Conservation (phyloP, 2,113 vertebrate genomes). For the Thunnus thynnus region DNA sequence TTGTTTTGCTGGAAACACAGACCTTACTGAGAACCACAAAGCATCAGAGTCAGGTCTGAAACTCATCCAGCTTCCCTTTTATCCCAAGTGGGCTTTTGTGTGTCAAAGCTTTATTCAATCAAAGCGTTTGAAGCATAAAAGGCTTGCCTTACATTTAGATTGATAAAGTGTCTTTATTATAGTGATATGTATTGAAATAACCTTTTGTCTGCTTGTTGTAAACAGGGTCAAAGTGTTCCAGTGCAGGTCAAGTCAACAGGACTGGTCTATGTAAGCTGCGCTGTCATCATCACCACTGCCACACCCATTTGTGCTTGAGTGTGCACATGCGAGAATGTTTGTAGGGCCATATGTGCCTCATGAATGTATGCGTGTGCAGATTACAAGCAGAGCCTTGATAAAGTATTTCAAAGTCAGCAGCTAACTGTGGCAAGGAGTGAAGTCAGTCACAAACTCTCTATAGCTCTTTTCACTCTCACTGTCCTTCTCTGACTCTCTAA, state of each 20-base stretch:
- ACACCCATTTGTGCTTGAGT: neutral
- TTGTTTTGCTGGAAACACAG: conserved; percentile 36
- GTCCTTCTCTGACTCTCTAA: neutral
- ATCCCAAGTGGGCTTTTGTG: neutral
- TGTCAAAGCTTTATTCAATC: neutral
- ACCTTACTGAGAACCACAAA: neutral
- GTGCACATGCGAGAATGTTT: neutral
- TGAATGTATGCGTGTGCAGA: conserved; percentile 3
- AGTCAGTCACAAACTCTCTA: conserved; percentile 32
- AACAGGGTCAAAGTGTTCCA: neutral
- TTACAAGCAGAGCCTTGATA: conserved; percentile 39
- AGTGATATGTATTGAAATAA: neutral
- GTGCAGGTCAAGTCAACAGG: neutral
- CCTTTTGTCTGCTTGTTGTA: conserved; percentile 1
- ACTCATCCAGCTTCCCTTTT: neutral
- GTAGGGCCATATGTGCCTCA: neutral
- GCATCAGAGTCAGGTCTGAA: neutral
- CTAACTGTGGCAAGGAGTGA: conserved; percentile 45
- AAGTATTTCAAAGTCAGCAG: conserved; percentile 53
- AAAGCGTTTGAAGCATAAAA: neutral
- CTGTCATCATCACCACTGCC: conserved; percentile 4
- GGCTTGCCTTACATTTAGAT: too few species aligned
- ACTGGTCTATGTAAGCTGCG: neutral
- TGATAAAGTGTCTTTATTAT: too few species aligned
- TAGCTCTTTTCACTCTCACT: neutral